A percentile compares a stretch with the other conserved stretches of the same genome.
Conservation (phyloP, 2,113 vertebrate genomes). For the Syrmaticus mikado region DNA sequence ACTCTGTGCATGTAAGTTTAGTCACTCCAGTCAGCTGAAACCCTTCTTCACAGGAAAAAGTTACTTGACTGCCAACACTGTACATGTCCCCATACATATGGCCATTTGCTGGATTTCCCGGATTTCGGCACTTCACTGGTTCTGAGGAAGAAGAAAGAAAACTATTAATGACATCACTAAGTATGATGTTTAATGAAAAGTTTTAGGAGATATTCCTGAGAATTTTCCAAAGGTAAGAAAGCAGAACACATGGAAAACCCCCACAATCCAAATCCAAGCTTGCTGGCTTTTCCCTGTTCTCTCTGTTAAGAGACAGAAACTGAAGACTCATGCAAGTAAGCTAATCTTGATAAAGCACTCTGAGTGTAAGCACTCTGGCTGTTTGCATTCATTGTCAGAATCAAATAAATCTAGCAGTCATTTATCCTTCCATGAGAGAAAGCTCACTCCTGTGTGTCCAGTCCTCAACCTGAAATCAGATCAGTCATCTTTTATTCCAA, state of each 20-base stretch:
- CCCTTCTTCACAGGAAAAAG: slow-evolving; percentile 86
- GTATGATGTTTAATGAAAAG: background rate
- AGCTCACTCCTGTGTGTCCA: background rate
- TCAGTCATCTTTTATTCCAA: background rate
- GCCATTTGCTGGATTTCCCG: slow-evolving; percentile 87
- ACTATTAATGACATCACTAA: background rate
- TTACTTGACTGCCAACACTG: slow-evolving; percentile 84
- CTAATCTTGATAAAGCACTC: background rate
- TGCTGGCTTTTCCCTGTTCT: background rate
- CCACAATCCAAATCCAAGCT: background rate
- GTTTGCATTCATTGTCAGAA: background rate
- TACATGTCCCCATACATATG: slow-evolving; percentile 79
- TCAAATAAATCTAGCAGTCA: background rate
- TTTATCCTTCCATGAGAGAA: background rate
- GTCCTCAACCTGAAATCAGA: background rate
- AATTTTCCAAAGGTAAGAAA: background rate
- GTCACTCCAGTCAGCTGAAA: slow-evolving; percentile 81
- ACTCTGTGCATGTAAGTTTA: slow-evolving; percentile 83
- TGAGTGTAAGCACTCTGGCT: background rate
- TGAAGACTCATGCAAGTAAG: background rate
- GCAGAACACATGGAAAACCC: background rate
- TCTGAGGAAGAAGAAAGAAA: slow-evolving; percentile 78
- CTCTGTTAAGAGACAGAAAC: background rate
- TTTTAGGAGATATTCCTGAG: background rate
- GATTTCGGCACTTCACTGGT: slow-evolving; percentile 87